These are phyloP conservation scores for Trinectes maculatus DNA, from an alignment of 2,113 vertebrate species.

Conservation along the genomic window DNA sequence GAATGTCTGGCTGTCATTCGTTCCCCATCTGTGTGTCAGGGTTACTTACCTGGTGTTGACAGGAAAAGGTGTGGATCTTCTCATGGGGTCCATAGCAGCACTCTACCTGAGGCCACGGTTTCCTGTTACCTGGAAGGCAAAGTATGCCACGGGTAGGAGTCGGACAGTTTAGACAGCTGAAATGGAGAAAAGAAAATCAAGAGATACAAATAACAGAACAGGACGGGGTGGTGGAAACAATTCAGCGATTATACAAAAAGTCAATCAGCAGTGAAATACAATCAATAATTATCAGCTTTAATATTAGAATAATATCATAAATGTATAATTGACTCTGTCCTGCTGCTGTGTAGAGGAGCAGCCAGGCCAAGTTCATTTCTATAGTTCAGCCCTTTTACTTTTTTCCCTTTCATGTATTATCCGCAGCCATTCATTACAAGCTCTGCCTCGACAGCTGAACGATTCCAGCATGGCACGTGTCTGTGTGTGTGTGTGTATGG, in stretches of 20 bases:
- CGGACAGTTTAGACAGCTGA: neutral
- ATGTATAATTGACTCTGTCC: conserved; percentile 11
- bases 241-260: too few species aligned
- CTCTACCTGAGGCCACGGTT: conserved; percentile 23
- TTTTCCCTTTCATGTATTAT: conserved; percentile 1
- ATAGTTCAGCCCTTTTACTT: conserved; percentile 24
- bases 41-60: too few species aligned
- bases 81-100: neutral
- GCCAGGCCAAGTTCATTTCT: conserved; percentile 20
- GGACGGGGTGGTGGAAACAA: neutral
- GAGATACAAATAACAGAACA: neutral
- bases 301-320: neutral
- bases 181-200: neutral
- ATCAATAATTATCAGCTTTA: neutral
- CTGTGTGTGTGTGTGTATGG: neutral
- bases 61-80: too few species aligned
- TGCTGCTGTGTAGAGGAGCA: conserved; percentile 11
- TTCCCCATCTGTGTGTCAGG: neutral
- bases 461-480: conserved; percentile 6
- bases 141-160: neutral
- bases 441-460: conserved; percentile 22
- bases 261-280: neutral
- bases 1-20: neutral
- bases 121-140: conserved; percentile 1
- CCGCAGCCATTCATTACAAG: conserved; percentile 35